Conservation (phyloP, 1,140 invertebrate genomes). For the Drosophila jambulina region DNA sequence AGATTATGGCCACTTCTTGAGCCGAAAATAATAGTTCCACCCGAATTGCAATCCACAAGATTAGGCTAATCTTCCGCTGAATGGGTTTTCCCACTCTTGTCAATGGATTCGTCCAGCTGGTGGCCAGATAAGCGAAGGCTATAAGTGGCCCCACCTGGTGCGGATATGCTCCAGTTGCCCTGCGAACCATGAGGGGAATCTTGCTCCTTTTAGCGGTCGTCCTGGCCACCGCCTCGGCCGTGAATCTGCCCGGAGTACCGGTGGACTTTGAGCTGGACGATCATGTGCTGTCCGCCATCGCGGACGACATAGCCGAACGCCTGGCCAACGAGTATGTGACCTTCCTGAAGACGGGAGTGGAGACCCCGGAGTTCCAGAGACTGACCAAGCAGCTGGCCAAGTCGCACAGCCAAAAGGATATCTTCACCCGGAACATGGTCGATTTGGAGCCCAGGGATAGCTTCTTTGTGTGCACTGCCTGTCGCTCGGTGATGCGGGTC, state of each 20-base stretch:
- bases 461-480: conserved; percentile 86
- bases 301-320: conserved; percentile 65
- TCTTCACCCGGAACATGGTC: conserved; percentile 68
- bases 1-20: conserved; percentile 31
- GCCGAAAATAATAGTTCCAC: conserved; percentile 4
- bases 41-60: conserved; percentile 25
- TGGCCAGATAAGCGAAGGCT: conserved; percentile 48
- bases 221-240: conserved; percentile 49
- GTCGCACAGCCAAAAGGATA: conserved; percentile 72
- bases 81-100: conserved; percentile 21
- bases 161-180: conserved; percentile 31
- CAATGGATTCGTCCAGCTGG: conserved; percentile 28
- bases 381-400: conserved; percentile 67
- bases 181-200: conserved; percentile 55
- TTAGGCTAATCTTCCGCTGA: conserved; percentile 27
- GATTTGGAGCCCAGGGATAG: conserved; percentile 63
- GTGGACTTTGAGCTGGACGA: conserved; percentile 62
- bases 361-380: conserved; percentile 57
- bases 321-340: conserved; percentile 69
- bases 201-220: conserved; percentile 34
- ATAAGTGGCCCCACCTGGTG: conserved; percentile 52
- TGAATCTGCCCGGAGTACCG: conserved; percentile 70
- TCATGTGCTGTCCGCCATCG: conserved; percentile 65
- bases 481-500: conserved; percentile 85
- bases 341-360: conserved; percentile 67